Base-by-base conservation (phyloP, 1,140 invertebrate genomes). In the Drosophila serrata region DNA sequence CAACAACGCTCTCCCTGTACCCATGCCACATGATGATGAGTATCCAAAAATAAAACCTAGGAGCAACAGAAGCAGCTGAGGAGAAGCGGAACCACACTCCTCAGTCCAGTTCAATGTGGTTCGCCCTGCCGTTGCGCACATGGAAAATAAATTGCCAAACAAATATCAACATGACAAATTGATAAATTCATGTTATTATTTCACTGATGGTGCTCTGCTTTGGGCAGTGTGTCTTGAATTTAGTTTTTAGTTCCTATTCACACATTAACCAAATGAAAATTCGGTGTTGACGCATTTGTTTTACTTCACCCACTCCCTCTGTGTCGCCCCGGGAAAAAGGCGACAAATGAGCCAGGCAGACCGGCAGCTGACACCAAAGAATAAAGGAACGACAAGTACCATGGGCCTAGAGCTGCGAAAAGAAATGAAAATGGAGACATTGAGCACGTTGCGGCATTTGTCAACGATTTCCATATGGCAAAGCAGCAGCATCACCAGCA, bases 141-240 rank as follows among this genome's bases (percentile, higher is more conserved):
- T 80, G 80, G 87, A 67, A 86, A 88, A 90, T 90, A 91, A 90
- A 90, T 90, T 90, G 85, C 85, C 86, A 90, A 91, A 91, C 86
- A 90, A 90, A 90, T 90, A 90, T 90, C 86, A 90, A 90, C 86
- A 90, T 90, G 86, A 90, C 86, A 90, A 90, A 90, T 90, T 90
- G 86, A 91, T 91, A 87, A 90, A 90, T 90, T 81, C 82, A 80
- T 90, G 87, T 90, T 91, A 91, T 90, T 90, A 90, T 91, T 87
- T 64, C 79, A 75, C 64, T 81, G 72, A 61, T 76, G 74, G 56
- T 84, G 72, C 67, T 48, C 63, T 19, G 31, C 8, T 27, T 6
- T 27, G 74, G 67, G 59, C 39, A 27, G 31, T 55, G 57, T 39
- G 46, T 45, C 80, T 69, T 63, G 57, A 39, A 67, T 58, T 53